Evolutionary conservation across 2,797 vertebrate genomes (phyloP).

Genomic region (Silurus aristotelis): DNA sequence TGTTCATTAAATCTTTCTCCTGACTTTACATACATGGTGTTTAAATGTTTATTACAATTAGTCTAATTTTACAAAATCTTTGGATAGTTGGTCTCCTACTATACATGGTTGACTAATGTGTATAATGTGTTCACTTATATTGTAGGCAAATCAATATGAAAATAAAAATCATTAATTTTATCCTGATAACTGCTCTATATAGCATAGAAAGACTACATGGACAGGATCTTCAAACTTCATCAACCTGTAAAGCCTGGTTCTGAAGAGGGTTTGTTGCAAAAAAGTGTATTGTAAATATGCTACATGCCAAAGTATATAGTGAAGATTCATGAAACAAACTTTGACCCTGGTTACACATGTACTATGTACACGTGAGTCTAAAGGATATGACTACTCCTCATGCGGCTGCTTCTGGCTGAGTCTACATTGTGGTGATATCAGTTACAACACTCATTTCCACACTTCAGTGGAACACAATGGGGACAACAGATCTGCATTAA

Average conservation of each 20-base stretch:
- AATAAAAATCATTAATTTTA: conserved; percentile 53
- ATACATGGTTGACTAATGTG: neutral
- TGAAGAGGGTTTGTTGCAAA: neutral
- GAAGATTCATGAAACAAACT: neutral
- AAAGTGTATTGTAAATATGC: neutral
- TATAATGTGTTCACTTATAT: neutral
- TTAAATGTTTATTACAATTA: neutral
- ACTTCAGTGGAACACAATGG: neutral
- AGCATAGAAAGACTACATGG: neutral
- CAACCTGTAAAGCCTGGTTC: too few relatives aligned
- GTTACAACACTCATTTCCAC: neutral
- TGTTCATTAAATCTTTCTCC: conserved; percentile 7
- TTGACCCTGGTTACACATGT: neutral
- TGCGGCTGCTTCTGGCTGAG: neutral
- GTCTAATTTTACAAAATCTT: neutral
- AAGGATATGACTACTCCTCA: neutral
- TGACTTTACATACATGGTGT: neutral
- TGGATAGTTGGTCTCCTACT: neutral
- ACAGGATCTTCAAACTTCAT: neutral
- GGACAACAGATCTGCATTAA: neutral
- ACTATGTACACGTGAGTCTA: neutral
- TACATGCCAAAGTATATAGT: neutral
- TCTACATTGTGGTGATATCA: neutral
- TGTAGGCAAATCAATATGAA: neutral
- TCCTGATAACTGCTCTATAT: neutral